Evolutionary conservation across 2,888 invertebrate genomes (phyloP).

Genomic region (Anagyrus pseudococci): DNA sequence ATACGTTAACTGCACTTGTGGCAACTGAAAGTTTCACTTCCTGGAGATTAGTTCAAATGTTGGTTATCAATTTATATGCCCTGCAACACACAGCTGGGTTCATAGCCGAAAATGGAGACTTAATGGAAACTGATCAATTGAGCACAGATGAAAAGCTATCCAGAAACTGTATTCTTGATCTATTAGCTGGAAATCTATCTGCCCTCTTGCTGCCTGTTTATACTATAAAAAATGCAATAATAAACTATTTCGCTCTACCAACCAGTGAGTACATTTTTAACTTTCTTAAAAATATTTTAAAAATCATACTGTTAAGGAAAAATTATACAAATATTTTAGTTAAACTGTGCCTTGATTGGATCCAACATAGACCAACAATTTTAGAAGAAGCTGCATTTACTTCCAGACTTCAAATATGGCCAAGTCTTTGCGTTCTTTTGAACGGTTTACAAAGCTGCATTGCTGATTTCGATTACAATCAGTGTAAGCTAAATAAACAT

Average conservation of each 20-base stretch:
- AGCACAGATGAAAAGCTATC: conserved; percentile 68
- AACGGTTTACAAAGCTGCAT: conserved; percentile 69
- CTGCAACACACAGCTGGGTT: conserved; percentile 68
- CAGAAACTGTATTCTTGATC: conserved; percentile 67
- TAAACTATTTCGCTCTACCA: conserved; percentile 74
- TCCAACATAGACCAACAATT: conserved; percentile 66
- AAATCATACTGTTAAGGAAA: neutral
- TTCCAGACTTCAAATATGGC: conserved; percentile 76
- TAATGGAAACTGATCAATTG: conserved; percentile 62
- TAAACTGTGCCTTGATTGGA: conserved; percentile 79
- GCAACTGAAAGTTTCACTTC: conserved; percentile 80
- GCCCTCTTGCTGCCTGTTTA: conserved; percentile 75
- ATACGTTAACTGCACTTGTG: conserved; percentile 76
- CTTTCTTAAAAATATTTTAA: neutral
- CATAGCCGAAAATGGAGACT: conserved; percentile 54
- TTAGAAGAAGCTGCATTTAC: conserved; percentile 66
- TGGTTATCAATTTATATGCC: conserved; percentile 78
- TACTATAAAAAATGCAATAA: conserved; percentile 70
- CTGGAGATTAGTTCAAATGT: conserved; percentile 80
- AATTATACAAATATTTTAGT: conserved; percentile 62
- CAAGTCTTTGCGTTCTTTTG: conserved; percentile 77
- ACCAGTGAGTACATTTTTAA: conserved; percentile 64
- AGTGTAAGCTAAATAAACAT: conserved; percentile 59
- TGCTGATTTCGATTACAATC: conserved; percentile 63
- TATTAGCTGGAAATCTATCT: conserved; percentile 72